Conservation (phyloP, 1,140 invertebrate genomes). For the Nasonia vitripennis region DNA sequence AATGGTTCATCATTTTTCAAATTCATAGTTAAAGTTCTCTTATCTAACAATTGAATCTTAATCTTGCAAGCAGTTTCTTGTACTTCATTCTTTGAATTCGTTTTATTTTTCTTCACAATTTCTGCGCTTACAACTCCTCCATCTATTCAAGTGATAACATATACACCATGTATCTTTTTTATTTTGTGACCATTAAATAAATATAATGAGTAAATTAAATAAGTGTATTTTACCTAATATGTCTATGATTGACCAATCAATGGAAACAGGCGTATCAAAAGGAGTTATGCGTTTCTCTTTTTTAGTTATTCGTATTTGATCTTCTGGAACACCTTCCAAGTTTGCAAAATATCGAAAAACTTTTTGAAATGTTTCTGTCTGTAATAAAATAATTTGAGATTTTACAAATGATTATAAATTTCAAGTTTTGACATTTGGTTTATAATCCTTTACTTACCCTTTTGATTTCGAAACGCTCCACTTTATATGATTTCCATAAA, state of each 20-base stretch:
- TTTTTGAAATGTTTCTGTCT: conserved; percentile 63
- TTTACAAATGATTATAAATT: not conserved
- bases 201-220: conserved; percentile 32
- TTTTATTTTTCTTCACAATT: conserved; percentile 29
- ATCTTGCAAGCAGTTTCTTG: conserved; percentile 61
- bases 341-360: conserved; percentile 68
- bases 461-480: conserved; percentile 59
- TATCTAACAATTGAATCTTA: conserved; percentile 67
- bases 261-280: conserved; percentile 65
- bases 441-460: conserved; percentile 51
- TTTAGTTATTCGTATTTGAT: conserved; percentile 65
- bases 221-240: conserved; percentile 62
- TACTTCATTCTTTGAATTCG: not conserved
- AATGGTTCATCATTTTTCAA: conserved; percentile 63
- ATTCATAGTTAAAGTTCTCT: conserved; percentile 57
- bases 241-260: conserved; percentile 67
- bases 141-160: conserved; percentile 57
- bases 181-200: conserved; percentile 23
- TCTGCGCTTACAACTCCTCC: conserved; percentile 63
- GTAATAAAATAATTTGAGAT: conserved; percentile 39
- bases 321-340: conserved; percentile 63
- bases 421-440: not conserved
- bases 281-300: conserved; percentile 60
- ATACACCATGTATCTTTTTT: not conserved
- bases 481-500: conserved; percentile 59